These are phyloP conservation scores for Phylloscopus whistleri DNA, from an alignment of 2,113 vertebrate species.

Conservation along the genomic window DNA sequence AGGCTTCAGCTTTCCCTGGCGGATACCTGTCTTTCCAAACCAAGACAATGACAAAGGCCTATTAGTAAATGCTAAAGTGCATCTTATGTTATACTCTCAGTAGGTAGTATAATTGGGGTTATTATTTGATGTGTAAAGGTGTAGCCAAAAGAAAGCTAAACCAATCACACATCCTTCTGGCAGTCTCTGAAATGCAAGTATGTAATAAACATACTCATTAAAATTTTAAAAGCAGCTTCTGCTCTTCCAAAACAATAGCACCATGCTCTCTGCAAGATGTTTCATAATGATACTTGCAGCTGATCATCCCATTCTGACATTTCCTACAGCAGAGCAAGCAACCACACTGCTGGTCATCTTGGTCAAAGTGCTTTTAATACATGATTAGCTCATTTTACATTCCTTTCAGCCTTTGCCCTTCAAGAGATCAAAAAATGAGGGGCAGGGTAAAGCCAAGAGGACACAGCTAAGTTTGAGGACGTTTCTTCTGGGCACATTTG, in stretches of 20 bases:
- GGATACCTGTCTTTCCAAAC: too few species aligned
- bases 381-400: background rate
- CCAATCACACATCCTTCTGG: background rate
- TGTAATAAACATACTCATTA: background rate
- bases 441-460: background rate
- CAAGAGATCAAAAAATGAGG: background rate
- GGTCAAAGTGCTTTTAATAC: background rate
- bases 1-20: too few species aligned
- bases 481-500: background rate
- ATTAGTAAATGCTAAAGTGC: background rate
- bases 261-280: background rate
- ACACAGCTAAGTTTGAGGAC: background rate
- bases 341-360: background rate
- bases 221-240: background rate
- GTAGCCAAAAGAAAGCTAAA: slow-evolving; percentile 29
- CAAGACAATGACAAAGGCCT: background rate
- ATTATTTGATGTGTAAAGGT: background rate
- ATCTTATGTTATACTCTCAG: background rate
- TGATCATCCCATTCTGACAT: background rate
- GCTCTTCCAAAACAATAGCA: background rate
- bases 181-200: background rate
- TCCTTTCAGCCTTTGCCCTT: background rate
- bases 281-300: background rate
- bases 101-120: background rate
- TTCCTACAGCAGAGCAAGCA: background rate